Conservation (phyloP, 1,140 invertebrate species). For the Phthorimaea operculella region DNA sequence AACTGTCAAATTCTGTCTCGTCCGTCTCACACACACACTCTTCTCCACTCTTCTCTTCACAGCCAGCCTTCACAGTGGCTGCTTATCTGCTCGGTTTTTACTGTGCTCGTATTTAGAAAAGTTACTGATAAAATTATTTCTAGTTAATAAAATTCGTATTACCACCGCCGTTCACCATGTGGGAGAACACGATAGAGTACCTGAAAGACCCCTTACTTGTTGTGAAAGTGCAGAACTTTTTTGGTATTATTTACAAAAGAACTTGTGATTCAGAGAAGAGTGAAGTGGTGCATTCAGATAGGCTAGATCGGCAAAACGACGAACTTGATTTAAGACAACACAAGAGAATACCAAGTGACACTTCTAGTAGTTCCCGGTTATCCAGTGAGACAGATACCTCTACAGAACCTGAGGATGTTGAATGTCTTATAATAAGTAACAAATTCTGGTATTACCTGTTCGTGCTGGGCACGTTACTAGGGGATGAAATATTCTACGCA, state of each 20-base stretch:
- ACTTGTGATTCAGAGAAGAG: slow-evolving; percentile 19
- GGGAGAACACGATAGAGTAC: slow-evolving; percentile 66
- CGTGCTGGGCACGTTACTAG: slow-evolving; percentile 82
- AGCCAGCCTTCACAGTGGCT: no score
- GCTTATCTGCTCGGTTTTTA: no score
- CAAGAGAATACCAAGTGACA: slow-evolving; percentile 45
- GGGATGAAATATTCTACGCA: slow-evolving; percentile 90
- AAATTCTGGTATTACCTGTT: slow-evolving; percentile 90
- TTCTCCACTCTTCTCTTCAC: no score
- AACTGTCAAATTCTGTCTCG: no score
- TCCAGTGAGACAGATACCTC: slow-evolving; percentile 51
- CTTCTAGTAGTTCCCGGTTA: slow-evolving; percentile 45
- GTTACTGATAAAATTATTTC: no score
- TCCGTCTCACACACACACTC: no score
- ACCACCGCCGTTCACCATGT: slow-evolving; percentile 31
- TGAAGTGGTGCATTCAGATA: slow-evolving; percentile 40
- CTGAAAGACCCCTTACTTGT: slow-evolving; percentile 77
- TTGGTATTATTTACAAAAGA: slow-evolving; percentile 72
- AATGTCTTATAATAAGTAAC: slow-evolving; percentile 75
- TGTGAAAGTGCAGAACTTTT: slow-evolving; percentile 77
- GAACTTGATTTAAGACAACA: slow-evolving; percentile 37
- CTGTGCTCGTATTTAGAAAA: no score
- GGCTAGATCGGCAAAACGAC: slow-evolving; percentile 33
- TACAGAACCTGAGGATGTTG: slow-evolving; percentile 40
- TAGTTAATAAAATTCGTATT: not conserved